These are phyloP conservation scores for Formica aserva DNA, from an alignment of 2,888 invertebrate genomes.

Conservation along the genomic window DNA sequence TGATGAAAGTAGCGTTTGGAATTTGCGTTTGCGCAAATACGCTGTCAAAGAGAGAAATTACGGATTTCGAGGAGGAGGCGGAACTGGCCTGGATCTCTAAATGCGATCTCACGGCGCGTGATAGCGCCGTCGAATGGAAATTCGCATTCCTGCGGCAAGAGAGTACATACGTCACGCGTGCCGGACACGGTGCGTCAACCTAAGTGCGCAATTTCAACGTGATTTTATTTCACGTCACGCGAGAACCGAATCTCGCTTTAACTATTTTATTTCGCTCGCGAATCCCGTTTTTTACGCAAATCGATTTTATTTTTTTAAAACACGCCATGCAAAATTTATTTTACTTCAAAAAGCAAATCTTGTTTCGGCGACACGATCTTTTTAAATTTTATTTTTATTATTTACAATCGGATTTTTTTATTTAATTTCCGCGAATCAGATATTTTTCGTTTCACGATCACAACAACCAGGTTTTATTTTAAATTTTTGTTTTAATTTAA, in stretches of 20 bases:
- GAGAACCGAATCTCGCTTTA: constrained; percentile 21
- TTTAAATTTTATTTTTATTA: not conserved
- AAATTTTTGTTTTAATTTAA: not conserved
- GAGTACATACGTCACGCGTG: constrained; percentile 46
- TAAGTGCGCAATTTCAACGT: constrained; percentile 16
- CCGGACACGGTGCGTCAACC: constrained; percentile 46
- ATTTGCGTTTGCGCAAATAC: constrained; percentile 23
- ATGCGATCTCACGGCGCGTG: constrained; percentile 43
- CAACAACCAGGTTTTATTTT: not conserved
- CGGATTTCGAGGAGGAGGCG: constrained; percentile 48
- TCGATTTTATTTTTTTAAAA: not conserved
- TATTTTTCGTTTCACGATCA: not conserved
- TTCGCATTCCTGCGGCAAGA: constrained; percentile 54
- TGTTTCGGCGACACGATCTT: not conserved
- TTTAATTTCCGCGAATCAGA: not conserved
- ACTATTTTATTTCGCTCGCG: not conserved
- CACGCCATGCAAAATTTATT: not conserved
- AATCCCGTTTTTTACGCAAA: constrained; percentile 3
- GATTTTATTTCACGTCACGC: constrained; percentile 47
- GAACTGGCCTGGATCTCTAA: constrained; percentile 53
- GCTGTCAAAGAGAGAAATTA: constrained; percentile 43
- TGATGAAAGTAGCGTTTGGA: constrained; percentile 43
- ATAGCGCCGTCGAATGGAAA: constrained; percentile 45
- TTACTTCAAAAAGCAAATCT: not conserved
- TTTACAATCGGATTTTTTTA: not conserved